A percentile compares a stretch with the other conserved stretches of the same genome.
These are phyloP conservation scores for Brachionus sp. DNA, from an alignment of 1,140 invertebrate genomes.

Conservation along the genomic window DNA sequence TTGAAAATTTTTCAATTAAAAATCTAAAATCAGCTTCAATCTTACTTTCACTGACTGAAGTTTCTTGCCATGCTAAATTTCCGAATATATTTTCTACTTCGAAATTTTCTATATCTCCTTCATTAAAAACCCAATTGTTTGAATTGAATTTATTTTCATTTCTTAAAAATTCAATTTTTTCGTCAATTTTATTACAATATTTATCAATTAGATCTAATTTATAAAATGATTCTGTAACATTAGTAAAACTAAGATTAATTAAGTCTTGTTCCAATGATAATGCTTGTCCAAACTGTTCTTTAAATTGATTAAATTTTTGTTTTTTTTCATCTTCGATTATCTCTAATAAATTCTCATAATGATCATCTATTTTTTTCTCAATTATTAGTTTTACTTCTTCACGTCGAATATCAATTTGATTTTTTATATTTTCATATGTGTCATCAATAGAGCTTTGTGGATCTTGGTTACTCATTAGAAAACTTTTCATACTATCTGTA, in stretches of 20 bases:
- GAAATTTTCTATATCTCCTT: background rate
- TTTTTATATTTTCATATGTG: background rate
- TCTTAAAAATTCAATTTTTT: background rate
- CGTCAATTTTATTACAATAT: background rate
- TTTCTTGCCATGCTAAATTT: background rate
- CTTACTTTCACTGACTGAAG: background rate
- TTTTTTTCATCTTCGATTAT: background rate
- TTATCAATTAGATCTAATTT: background rate
- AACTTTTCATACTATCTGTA: background rate
- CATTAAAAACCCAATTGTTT: background rate
- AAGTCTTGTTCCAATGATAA: background rate
- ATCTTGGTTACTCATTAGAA: background rate
- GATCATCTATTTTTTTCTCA: background rate
- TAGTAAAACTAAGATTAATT: background rate
- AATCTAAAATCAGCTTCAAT: background rate
- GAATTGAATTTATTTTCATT: background rate
- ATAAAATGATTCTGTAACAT: background rate
- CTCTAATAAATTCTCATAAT: background rate
- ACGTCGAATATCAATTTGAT: background rate
- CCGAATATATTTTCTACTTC: background rate
- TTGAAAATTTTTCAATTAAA: background rate
- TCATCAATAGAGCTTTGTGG: background rate
- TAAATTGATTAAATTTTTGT: background rate
- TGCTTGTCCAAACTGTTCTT: background rate
- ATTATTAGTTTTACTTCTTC: background rate